Evolutionary conservation across 1,140 invertebrate species (phyloP).

Genomic region (Physella acuta): DNA sequence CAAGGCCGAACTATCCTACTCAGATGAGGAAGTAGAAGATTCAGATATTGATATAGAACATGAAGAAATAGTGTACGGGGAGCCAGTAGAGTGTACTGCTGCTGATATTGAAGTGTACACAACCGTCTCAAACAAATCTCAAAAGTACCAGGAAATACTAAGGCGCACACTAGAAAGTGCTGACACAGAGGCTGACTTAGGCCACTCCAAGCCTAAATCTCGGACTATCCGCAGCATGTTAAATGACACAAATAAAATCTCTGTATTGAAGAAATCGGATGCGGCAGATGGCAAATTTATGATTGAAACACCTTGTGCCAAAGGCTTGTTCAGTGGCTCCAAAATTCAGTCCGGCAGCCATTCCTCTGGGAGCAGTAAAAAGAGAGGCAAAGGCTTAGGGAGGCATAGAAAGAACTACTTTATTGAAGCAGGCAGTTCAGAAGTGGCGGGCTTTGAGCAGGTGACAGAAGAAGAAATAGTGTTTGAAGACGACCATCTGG

Average conservation of each 20-base stretch:
- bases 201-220: not conserved
- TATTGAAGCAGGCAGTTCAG: too few relatives aligned
- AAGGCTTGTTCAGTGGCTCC: conserved; percentile 20
- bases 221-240: not conserved
- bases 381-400: not conserved
- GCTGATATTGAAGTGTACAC: too few relatives aligned
- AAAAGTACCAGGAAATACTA: conserved; percentile 8
- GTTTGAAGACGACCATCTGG: too few relatives aligned
- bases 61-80: too few relatives aligned
- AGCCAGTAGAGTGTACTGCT: too few relatives aligned
- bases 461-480: too few relatives aligned
- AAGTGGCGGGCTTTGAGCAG: too few relatives aligned
- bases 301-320: not conserved
- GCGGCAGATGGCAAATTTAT: not conserved
- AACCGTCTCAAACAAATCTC: too few relatives aligned
- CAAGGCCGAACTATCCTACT: too few relatives aligned
- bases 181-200: not conserved
- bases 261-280: not conserved
- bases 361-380: not conserved
- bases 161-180: conserved; percentile 13
- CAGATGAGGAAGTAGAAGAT: too few relatives aligned
- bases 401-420: too few relatives aligned
- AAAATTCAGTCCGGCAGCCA: not conserved
- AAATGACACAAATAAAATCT: not conserved
- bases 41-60: too few relatives aligned